These are phyloP conservation scores for Gasteruption jaculator DNA, from an alignment of 2,888 invertebrate genomes.

Conservation along the genomic window DNA sequence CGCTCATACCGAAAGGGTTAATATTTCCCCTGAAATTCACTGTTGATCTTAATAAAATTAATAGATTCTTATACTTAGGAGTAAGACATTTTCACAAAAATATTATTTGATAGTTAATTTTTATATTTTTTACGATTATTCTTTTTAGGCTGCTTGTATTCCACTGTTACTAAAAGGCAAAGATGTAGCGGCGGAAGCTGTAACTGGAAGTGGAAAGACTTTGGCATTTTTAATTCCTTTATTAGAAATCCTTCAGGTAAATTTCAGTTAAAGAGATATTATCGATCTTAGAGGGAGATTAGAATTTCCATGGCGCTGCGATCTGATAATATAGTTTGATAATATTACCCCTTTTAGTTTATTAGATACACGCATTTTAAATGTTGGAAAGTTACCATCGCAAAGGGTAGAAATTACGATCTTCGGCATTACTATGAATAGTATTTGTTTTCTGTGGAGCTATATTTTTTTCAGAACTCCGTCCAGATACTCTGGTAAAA, in stretches of 20 bases:
- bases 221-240: constrained; percentile 92
- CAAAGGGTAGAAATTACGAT: too few relatives aligned
- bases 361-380: too few relatives aligned
- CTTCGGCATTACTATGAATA: too few relatives aligned
- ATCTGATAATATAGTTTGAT: too few relatives aligned
- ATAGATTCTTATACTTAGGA: not conserved
- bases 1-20: not conserved
- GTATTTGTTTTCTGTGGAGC: too few relatives aligned
- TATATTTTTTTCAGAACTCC: too few relatives aligned
- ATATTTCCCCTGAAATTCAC: not conserved
- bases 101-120: constrained; percentile 4
- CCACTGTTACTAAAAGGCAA: constrained; percentile 84
- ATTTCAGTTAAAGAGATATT: constrained; percentile 8
- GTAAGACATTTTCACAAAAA: constrained; percentile 5
- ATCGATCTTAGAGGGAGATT: too few relatives aligned
- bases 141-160: constrained; percentile 73
- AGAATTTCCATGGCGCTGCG: too few relatives aligned
- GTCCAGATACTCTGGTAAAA: too few relatives aligned
- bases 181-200: constrained; percentile 97
- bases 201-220: constrained; percentile 98
- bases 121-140: constrained; percentile 20
- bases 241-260: constrained; percentile 71
- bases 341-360: too few relatives aligned
- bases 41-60: not conserved
- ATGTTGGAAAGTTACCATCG: too few relatives aligned